phyloP scores from a whole-genome alignment of 2,797 vertebrate species.

The Anguilla megastoma region DNA sequence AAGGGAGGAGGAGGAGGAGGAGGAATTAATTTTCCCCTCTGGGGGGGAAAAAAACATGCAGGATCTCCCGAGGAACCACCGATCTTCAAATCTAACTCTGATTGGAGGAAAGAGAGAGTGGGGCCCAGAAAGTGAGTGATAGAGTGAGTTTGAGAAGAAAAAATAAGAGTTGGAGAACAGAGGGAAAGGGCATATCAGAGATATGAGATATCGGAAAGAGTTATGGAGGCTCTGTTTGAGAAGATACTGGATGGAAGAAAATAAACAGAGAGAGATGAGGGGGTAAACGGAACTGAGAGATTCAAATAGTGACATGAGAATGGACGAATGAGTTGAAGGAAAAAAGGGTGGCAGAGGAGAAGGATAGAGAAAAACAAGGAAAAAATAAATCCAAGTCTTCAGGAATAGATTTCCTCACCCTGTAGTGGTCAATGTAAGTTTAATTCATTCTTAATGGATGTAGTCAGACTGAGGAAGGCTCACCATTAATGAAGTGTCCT shows the following conservation, averaged over 20 bases:
- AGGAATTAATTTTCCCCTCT: constrained; percentile 82
- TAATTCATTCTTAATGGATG: background rate
- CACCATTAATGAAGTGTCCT: background rate
- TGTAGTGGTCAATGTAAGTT: background rate
- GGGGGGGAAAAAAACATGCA: constrained; percentile 74
- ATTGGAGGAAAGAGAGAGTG: constrained; percentile 70
- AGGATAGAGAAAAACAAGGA: constrained; percentile 50
- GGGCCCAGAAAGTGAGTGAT: constrained; percentile 35
- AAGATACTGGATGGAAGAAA: background rate
- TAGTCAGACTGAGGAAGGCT: background rate
- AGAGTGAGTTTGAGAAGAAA: constrained; percentile 7
- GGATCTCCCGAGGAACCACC: constrained; percentile 74
- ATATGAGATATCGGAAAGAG: constrained; percentile 12
- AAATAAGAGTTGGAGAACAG: constrained; percentile 8
- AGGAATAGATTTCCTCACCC: background rate
- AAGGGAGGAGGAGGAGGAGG: constrained; percentile 69
- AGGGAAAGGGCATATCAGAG: constrained; percentile 43
- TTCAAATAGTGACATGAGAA: constrained; percentile 27
- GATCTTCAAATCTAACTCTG: constrained; percentile 76
- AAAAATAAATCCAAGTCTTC: background rate
- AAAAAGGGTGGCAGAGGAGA: background rate
- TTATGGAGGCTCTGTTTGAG: constrained; percentile 3
- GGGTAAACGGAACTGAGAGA: constrained; percentile 18
- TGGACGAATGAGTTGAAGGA: constrained; percentile 24
- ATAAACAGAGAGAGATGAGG: background rate